These are phyloP conservation scores for Panurus biarmicus DNA, from an alignment of 2,113 vertebrate genomes.

Conservation along the genomic window DNA sequence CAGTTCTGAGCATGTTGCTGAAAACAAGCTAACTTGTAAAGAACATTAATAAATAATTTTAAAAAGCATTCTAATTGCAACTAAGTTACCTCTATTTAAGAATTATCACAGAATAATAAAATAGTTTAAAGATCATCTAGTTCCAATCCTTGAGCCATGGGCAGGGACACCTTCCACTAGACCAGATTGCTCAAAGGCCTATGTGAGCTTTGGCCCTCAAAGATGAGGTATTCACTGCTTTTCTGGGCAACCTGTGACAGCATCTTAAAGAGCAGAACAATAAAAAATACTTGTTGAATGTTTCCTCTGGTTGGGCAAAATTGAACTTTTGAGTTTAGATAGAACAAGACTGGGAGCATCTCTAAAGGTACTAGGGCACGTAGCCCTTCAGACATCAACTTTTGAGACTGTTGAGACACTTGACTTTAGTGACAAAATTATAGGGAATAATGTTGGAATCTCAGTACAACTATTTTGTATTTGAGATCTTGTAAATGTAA, in stretches of 20 bases:
- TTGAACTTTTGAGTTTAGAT: not conserved
- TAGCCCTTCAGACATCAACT: not conserved
- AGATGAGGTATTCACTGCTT: not conserved
- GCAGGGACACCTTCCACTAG: not conserved
- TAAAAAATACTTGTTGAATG: not conserved
- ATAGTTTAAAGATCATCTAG: not conserved
- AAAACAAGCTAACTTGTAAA: not conserved
- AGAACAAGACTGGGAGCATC: not conserved
- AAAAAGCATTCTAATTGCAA: not conserved
- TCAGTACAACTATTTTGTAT: not conserved
- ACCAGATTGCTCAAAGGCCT: not conserved
- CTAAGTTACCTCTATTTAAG: not conserved
- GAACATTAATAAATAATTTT: not conserved
- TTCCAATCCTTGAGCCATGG: not conserved
- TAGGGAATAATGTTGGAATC: not conserved
- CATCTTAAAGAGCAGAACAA: not conserved
- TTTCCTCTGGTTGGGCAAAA: not conserved
- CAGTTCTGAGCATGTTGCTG: not conserved
- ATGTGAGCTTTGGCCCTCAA: not conserved
- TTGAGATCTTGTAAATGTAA: not conserved
- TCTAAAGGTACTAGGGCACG: rapidly evolving
- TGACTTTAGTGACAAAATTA: not conserved
- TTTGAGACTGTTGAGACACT: not conserved
- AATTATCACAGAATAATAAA: not conserved
- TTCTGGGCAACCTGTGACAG: not conserved